Percentiles rank a stretch among this genome's conserved stretches.
Conservation (phyloP, 1,140 invertebrate genomes). For the Coptotermes formosanus region DNA sequence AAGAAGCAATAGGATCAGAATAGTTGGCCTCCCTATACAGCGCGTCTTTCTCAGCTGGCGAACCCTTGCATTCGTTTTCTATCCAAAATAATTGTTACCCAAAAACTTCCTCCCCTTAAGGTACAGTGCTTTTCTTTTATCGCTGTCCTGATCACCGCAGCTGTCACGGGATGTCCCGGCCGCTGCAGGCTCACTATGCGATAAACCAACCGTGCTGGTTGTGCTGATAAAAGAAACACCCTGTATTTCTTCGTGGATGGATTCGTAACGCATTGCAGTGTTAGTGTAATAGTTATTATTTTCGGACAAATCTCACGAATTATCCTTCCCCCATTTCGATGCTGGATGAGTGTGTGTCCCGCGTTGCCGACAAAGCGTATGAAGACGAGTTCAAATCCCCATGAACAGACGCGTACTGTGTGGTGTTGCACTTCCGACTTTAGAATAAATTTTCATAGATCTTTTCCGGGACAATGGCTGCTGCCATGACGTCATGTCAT, state of each 20-base stretch:
- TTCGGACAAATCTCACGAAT: not conserved
- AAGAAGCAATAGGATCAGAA: no score
- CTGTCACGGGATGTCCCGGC: no score
- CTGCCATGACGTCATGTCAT: not conserved
- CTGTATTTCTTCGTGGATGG: not conserved
- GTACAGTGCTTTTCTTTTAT: no score
- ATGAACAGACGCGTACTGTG: not conserved
- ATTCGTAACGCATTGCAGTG: not conserved
- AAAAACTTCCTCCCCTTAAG: not conserved
- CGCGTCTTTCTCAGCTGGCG: no score
- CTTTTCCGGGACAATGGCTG: not conserved
- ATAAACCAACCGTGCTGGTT: no score
- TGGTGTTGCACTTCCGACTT: not conserved
- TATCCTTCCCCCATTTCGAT: not conserved
- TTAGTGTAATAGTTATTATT: not conserved
- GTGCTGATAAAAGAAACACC: no score
- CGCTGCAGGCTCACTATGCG: no score
- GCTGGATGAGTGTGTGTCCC: not conserved
- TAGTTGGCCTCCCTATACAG: no score
- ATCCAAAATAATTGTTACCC: not conserved
- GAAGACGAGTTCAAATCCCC: not conserved
- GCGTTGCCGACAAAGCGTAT: not conserved
- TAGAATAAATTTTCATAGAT: not conserved
- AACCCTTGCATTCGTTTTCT: not conserved
- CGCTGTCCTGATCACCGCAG: no score